Conservation (phyloP, 2,888 invertebrate genomes). For the Anoncus sp. region DNA sequence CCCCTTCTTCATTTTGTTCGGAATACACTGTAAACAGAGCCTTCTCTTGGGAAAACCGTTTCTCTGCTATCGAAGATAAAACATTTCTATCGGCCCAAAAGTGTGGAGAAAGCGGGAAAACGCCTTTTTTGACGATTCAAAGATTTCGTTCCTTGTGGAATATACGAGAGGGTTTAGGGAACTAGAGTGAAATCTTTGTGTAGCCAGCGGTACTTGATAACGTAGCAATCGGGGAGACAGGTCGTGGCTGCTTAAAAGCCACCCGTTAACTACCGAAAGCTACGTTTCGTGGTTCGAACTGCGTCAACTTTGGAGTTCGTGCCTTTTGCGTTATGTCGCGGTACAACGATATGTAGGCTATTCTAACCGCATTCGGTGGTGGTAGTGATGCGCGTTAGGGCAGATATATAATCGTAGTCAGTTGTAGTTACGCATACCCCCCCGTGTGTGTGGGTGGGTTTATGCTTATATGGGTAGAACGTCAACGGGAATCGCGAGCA, state of each 20-base stretch:
- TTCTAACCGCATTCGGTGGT: constrained; percentile 50
- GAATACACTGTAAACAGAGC: background rate
- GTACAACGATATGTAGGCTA: constrained; percentile 7
- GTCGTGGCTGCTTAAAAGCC: constrained; percentile 29
- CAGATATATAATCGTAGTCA: constrained; percentile 19
- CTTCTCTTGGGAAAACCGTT: background rate
- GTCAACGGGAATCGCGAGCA: constrained; percentile 5
- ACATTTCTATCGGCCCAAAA: background rate
- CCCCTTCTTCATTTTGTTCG: background rate
- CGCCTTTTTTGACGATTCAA: too few species aligned
- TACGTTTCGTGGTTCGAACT: constrained; percentile 69
- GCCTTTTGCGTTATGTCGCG: constrained; percentile 17
- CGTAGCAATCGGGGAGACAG: background rate
- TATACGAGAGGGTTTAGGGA: too few species aligned
- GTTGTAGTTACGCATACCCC: constrained; percentile 7
- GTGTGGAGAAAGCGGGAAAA: background rate
- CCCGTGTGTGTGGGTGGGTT: background rate
- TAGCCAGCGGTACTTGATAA: background rate
- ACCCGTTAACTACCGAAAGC: constrained; percentile 75
- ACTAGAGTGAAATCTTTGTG: background rate
- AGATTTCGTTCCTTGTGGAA: background rate
- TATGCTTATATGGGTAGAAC: background rate
- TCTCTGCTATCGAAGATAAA: background rate
- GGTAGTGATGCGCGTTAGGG: constrained; percentile 54
- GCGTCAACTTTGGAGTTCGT: constrained; percentile 68